Evolutionary conservation across 2,888 invertebrate species (phyloP), one percentile per base, ranked within the genome.

Genomic region (Strigamia transsilvanica): DNA sequence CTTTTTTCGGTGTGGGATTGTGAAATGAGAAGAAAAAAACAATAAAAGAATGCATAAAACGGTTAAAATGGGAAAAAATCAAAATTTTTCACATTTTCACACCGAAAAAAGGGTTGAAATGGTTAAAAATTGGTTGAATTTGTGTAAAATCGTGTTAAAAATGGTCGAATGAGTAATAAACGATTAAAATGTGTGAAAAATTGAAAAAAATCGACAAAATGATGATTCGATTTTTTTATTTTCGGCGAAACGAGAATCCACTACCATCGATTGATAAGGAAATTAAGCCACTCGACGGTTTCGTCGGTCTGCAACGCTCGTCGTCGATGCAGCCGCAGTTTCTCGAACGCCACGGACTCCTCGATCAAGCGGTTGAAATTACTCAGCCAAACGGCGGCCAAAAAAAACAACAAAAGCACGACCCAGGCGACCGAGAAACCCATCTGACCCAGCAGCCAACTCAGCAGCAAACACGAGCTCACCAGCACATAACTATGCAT

Each of bases 221-320:
- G n/a, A n/a, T n/a, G n/a, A n/a, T n/a, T n/a, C n/a, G n/a, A n/a
- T n/a, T n/a, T n/a, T n/a, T n/a, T n/a, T n/a, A n/a, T n/a, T n/a
- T n/a, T n/a, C n/a, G n/a, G 3, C 27, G 3, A 77, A 77, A 77
- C 5, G 1, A 77, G 0, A 51, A 51, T 10, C 4, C 3, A 51
- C 3, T 84, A 88, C 90, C 90, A 90, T 86, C 89, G 86, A 85
- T 90, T 90, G 83, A 90, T 85, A 38, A 90, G 86, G 82, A 90
- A 87, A 85, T 90, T 90, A 73, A 90, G 86, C 90, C 90, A 90
- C 84, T 90, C 90, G 34, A 89, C 89, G 0, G 90, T 89, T 85
- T 90, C 90, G 84, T 89, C 89, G 83, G 89, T 88, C 83, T 88
- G 86, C 32, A 90, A 86, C 1, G 90, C 90, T 34, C 89, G 86